Evolutionary conservation across 2,888 invertebrate genomes (phyloP).

Genomic region (Cephus spinipes): DNA sequence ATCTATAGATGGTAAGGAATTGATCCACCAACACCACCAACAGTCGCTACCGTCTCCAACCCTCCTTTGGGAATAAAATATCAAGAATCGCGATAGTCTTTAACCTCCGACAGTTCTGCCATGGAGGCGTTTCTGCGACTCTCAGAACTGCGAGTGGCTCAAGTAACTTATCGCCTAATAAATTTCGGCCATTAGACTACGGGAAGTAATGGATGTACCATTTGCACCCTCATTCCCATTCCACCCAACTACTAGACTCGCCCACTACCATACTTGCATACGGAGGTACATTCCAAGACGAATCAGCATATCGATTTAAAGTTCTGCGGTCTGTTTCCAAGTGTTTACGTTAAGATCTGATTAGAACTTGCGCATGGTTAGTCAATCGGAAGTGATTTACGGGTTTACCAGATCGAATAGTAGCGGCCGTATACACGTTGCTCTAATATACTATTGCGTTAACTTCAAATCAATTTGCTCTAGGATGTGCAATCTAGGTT

Average conservation of each 20-base stretch:
- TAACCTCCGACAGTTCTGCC: not conserved
- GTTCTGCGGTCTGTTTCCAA: constrained; percentile 25
- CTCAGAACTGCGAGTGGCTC: constrained; percentile 31
- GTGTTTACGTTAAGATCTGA: constrained; percentile 28
- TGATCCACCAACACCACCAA: not conserved
- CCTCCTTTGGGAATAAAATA: not conserved
- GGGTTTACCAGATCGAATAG: not conserved
- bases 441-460: not conserved
- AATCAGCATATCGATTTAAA: constrained; percentile 26
- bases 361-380: constrained; percentile 26
- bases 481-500: not conserved
- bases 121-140: not conserved
- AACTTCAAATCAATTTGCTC: not conserved
- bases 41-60: not conserved
- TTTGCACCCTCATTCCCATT: constrained; percentile 46
- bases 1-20: not conserved
- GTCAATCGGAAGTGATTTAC: constrained; percentile 24
- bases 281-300: not conserved
- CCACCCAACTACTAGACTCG: not conserved
- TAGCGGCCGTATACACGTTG: not conserved
- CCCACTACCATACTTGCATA: not conserved
- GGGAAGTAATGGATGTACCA: constrained; percentile 59
- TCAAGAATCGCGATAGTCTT: not conserved
- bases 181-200: constrained; percentile 58
- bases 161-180: constrained; percentile 59